Base-by-base conservation (phyloP, 2,888 invertebrate species). In the Dilophus febrilis region DNA sequence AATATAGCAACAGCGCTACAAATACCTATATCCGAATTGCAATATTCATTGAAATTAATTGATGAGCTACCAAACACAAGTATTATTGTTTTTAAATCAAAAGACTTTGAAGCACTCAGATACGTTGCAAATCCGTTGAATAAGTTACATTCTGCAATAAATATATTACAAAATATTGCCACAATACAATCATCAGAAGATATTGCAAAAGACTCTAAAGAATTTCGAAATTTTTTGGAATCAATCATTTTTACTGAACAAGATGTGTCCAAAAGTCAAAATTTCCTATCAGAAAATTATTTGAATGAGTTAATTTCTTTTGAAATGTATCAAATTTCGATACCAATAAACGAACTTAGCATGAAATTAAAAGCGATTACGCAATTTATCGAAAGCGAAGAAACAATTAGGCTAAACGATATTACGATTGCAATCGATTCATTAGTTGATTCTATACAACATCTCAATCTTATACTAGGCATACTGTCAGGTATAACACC, bases 401-500 rank as follows among this genome's bases (percentile, higher is more conserved):
- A 22, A 4, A 6, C 22, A 22, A 22, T 22, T 6, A 22, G 8
- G 8, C 22, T 8, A 22, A 4, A 6, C 5, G 22, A 22, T 22
- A 22, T 22, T 22, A 8, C 22, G 8, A 6, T 8, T 6, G 22
- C 22, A 22, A 22, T 22, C 8, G 22, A 22, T 6, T 22, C 22
- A 22, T 22, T 22, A 22, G 22, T 22, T 22, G 42, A 39, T 34
- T 32, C 18, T 14, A 18, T 34, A 11, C 34, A 37, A 26, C n/a
- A 45, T 30, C 42, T 47, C 29, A 42, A 47, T 34, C 33, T 39
- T 14, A 16, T 39, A 16, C 17, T 39, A 27, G 39, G 39, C n/a
- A 30, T 39, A 2, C 18, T 39, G 6, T 34, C n/a, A 45, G 41
- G 45, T 45, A 44, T 42, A 43, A 44, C 44, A 33, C 37, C 49